Base-by-base conservation (phyloP, 2,113 vertebrate species). In the Percina caprodes region DNA sequence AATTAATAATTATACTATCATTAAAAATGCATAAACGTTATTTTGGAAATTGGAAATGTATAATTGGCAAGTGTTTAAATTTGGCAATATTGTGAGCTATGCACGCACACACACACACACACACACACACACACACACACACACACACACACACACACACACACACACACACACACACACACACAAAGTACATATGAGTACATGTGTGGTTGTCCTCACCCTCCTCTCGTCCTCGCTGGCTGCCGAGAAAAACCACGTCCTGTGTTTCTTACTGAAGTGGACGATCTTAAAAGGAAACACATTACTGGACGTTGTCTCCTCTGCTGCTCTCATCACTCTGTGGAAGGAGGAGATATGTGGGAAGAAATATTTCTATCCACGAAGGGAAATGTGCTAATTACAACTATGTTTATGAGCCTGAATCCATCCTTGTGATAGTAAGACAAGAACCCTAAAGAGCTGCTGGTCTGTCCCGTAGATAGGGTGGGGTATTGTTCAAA, bases 231-330 rank as follows among this genome's bases (percentile, higher is more conserved):
- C 97, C 91, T 99, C 98, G 3, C 97, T 98, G 83, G 98, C 96
- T 14, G 98, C 98, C 0, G 98, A 99, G 89, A 99, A 99, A 82
- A 96, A 95, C 98, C 98, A 99, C 0, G 97, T 99, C 48, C 98
- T 95, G 90, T 99, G 97, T 88, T 96, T 98, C 88, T 97, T 99
- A 92, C 97, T 99, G 91, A 99, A 94, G 89, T 99, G 98, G 78
- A 97, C 93, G 12, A 99, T 95, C 93, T 99, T 99, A 89, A 99
- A 99, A 51, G 98, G 98, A 77, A 99, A 99, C 48, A 99, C 98
- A 0, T 99, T 99, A 87, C 90, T 98, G 84, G 97, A 99, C 0
- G 98, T 99, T 0, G 98, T 99, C 92, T 99, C 98, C 87, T 99
- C 98, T 0, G 96, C 95, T 26, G 98, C 98, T 74, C 98, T 93